A percentile compares a stretch with the other conserved stretches of the same genome.
Evolutionary conservation across 2,797 vertebrate species (phyloP).

Genomic region (Periparus ater): DNA sequence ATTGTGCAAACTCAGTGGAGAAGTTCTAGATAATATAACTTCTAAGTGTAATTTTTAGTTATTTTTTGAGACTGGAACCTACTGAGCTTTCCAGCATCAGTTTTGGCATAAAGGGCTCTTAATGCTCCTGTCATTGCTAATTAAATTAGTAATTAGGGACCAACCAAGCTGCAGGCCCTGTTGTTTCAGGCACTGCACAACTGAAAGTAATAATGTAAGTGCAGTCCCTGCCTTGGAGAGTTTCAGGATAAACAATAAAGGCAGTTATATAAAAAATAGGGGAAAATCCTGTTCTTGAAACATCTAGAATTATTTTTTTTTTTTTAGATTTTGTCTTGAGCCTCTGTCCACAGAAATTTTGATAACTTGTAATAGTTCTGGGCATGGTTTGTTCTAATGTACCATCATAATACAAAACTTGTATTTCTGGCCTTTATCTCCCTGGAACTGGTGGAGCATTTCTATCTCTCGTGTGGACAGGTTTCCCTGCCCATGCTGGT

Average conservation of each 20-base stretch:
- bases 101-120: background rate
- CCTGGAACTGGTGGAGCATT: background rate
- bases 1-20: background rate
- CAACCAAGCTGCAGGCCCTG: background rate
- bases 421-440: slow-evolving; percentile 57
- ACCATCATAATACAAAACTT: background rate
- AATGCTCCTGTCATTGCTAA: background rate
- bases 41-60: background rate
- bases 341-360: background rate
- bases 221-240: background rate
- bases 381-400: background rate
- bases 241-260: background rate
- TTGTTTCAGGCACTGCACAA: background rate
- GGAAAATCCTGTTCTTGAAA: background rate
- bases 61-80: background rate
- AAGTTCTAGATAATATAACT: background rate
- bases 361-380: background rate
- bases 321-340: background rate
- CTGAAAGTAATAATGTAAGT: background rate
- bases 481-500: slow-evolving; percentile 52
- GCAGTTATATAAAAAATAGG: background rate
- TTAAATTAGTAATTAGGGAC: slow-evolving; percentile 20
- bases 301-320: background rate
- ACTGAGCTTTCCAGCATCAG: background rate
- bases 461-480: slow-evolving; percentile 13